Conservation (phyloP, 2,888 invertebrate species). For the Sarcophaga subvicina region DNA sequence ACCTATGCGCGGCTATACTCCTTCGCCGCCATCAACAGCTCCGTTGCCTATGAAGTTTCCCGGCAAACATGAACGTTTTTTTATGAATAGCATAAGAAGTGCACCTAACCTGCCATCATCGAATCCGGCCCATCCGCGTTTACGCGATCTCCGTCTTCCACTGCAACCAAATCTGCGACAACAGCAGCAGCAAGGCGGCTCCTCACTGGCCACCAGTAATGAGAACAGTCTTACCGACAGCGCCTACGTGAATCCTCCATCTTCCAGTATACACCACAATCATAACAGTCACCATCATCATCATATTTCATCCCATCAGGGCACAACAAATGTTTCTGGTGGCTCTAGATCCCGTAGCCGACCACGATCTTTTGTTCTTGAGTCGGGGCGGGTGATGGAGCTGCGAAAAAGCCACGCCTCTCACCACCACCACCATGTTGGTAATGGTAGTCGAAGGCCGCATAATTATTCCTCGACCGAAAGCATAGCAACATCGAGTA, state of each 20-base stretch:
- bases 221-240: slow-evolving; percentile 79
- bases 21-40: slow-evolving; percentile 92
- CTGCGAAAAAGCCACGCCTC: slow-evolving; percentile 84
- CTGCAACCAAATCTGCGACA: slow-evolving; percentile 85
- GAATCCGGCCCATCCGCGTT: slow-evolving; percentile 86
- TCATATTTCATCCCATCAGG: slow-evolving; percentile 78
- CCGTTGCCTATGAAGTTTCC: slow-evolving; percentile 92
- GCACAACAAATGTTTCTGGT: slow-evolving; percentile 82
- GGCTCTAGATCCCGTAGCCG: slow-evolving; percentile 83
- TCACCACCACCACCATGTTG: slow-evolving; percentile 80
- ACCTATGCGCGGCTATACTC: slow-evolving; percentile 88
- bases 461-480: slow-evolving; percentile 87
- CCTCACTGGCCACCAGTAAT: slow-evolving; percentile 75
- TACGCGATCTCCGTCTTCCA: slow-evolving; percentile 89
- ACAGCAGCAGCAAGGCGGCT: slow-evolving; percentile 72
- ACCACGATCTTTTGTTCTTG: slow-evolving; percentile 84
- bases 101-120: slow-evolving; percentile 89
- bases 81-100: slow-evolving; percentile 91
- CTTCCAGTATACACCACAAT: slow-evolving; percentile 69
- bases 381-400: slow-evolving; percentile 88
- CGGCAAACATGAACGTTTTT: slow-evolving; percentile 84
- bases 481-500: slow-evolving; percentile 93
- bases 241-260: slow-evolving; percentile 80
- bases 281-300: slow-evolving; percentile 79
- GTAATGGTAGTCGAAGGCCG: slow-evolving; percentile 77